phyloP scores from a whole-genome alignment of 1,140 invertebrate species.

The Neodiprion lecontei region DNA sequence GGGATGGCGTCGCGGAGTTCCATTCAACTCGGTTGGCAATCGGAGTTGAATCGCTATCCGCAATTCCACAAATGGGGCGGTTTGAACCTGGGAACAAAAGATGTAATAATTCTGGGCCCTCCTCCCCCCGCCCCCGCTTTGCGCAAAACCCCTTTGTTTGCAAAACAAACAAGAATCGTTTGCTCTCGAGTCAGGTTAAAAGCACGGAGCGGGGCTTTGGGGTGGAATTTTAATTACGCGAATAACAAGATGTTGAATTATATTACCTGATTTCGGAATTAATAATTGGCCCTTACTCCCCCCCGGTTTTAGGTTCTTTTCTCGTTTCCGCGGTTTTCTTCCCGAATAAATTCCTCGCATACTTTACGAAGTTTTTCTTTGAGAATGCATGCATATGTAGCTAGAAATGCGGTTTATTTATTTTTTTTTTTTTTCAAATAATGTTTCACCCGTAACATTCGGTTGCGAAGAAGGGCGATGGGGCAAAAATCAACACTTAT shows the following conservation, averaged over 20 bases:
- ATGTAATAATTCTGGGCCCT: constrained; percentile 60
- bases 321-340: too few species aligned
- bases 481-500: too few species aligned
- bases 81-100: constrained; percentile 59
- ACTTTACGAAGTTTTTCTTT: too few species aligned
- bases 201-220: constrained; percentile 24
- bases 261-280: constrained; percentile 39
- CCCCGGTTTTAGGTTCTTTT: too few species aligned
- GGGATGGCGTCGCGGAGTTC: constrained; percentile 24
- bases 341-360: too few species aligned
- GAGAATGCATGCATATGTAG: too few species aligned
- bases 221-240: constrained; percentile 58
- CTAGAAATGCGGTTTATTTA: too few species aligned
- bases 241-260: constrained; percentile 46
- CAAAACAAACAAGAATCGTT: constrained; percentile 61
- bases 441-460: too few species aligned
- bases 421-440: too few species aligned
- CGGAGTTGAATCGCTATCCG: constrained; percentile 56
- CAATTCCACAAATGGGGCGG: constrained; percentile 60
- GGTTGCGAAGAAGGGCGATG: too few species aligned
- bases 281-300: constrained; percentile 23
- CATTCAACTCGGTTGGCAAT: constrained; percentile 47
- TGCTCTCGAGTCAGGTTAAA: constrained; percentile 34
- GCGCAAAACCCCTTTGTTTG: constrained; percentile 54
- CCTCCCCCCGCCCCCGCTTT: constrained; percentile 29